Percentiles rank a stretch among this genome's conserved stretches.
These are phyloP conservation scores for Aptenodytes forsteri DNA, from an alignment of 2,113 vertebrate species.

Conservation along the genomic window DNA sequence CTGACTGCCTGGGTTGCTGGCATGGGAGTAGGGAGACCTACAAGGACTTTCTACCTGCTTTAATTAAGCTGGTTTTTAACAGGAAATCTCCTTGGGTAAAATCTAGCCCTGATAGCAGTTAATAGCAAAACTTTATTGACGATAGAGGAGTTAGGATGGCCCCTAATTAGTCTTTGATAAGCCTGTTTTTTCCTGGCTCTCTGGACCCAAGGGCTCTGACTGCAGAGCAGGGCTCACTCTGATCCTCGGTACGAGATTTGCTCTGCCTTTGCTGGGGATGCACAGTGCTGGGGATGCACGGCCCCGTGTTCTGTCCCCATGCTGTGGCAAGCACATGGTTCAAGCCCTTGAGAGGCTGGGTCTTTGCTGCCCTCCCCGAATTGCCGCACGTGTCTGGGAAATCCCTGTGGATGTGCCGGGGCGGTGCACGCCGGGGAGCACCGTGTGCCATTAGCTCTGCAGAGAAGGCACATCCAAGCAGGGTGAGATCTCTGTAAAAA, in stretches of 20 bases:
- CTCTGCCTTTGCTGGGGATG: not conserved
- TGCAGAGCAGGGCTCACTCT: not conserved
- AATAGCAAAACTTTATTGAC: not conserved
- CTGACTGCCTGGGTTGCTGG: not conserved
- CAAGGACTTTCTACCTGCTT: not conserved
- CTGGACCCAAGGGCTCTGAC: not conserved
- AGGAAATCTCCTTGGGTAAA: not conserved
- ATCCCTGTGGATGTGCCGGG: not conserved
- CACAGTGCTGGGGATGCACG: not conserved
- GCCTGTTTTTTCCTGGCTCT: not conserved
- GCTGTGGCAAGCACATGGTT: fast-evolving
- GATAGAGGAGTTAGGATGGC: not conserved
- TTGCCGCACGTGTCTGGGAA: fast-evolving
- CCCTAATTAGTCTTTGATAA: constrained; percentile 1
- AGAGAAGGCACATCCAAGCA: not conserved
- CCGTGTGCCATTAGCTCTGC: fast-evolving
- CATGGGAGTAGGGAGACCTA: not conserved
- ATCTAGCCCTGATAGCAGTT: not conserved
- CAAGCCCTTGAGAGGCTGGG: not conserved
- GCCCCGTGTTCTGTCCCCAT: fast-evolving
- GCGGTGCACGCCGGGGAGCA: not conserved
- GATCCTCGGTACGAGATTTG: not conserved
- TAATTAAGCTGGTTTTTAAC: not conserved
- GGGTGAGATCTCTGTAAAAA: not conserved
- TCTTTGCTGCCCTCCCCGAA: not conserved